phyloP scores from a whole-genome alignment of 1,140 invertebrate genomes.

The Ooceraea biroi region DNA sequence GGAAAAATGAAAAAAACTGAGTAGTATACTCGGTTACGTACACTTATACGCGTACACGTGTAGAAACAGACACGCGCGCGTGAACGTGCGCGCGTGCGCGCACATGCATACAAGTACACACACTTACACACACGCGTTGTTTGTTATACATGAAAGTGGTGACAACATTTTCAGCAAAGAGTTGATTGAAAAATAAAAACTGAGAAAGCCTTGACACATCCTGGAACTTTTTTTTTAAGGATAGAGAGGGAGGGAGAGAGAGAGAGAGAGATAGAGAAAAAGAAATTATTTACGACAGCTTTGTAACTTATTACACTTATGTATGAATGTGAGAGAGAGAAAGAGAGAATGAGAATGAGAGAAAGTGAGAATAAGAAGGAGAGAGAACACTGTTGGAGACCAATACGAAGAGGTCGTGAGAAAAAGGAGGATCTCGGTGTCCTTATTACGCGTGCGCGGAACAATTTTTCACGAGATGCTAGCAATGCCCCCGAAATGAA shows the following conservation, averaged over 20 bases:
- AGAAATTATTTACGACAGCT: slow-evolving; percentile 69
- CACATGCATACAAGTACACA: slow-evolving; percentile 50
- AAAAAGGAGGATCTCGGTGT: slow-evolving; percentile 62
- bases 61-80: slow-evolving; percentile 43
- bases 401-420: slow-evolving; percentile 69
- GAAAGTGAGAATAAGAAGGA: slow-evolving; percentile 58
- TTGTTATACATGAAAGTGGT: slow-evolving; percentile 84
- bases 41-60: slow-evolving; percentile 15
- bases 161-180: slow-evolving; percentile 82
- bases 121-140: slow-evolving; percentile 81
- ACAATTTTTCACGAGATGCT: slow-evolving; percentile 80
- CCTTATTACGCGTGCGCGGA: slow-evolving; percentile 76
- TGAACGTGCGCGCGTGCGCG: slow-evolving; percentile 45
- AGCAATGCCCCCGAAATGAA: slow-evolving; percentile 51
- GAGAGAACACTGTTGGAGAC: slow-evolving; percentile 75
- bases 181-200: slow-evolving; percentile 85
- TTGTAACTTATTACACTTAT: slow-evolving; percentile 71
- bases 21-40: slow-evolving; percentile 29
- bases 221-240: slow-evolving; percentile 80
- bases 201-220: slow-evolving; percentile 84
- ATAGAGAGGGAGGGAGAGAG: slow-evolving; percentile 60
- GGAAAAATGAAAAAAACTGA: slow-evolving; percentile 36
- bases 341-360: slow-evolving; percentile 50
- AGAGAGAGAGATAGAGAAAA: slow-evolving; percentile 59
- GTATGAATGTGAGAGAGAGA: slow-evolving; percentile 46